Evolutionary conservation across 1,140 invertebrate genomes (phyloP).

Genomic region (Papilio polytes): DNA sequence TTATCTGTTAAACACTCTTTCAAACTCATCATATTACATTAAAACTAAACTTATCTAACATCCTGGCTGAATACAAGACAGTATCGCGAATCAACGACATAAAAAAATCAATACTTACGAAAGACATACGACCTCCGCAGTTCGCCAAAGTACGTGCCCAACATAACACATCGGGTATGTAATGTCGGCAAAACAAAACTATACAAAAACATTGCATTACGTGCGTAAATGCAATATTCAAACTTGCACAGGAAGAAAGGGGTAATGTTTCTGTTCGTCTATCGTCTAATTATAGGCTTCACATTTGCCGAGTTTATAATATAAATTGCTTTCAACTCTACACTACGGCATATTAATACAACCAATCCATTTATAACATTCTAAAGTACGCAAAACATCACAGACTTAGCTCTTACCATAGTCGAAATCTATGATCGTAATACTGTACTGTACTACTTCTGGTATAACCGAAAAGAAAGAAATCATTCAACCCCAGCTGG

Average conservation of each 20-base stretch:
- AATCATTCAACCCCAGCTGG: neutral
- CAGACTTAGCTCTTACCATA: neutral
- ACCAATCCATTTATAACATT: neutral
- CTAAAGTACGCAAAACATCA: neutral
- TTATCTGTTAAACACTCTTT: too few relatives aligned
- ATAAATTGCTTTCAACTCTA: slow-evolving; percentile 7
- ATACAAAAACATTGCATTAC: slow-evolving; percentile 27
- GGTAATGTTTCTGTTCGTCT: slow-evolving; percentile 19
- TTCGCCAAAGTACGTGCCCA: slow-evolving; percentile 7
- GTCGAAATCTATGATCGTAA: neutral
- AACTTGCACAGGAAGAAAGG: slow-evolving; percentile 27
- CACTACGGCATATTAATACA: neutral
- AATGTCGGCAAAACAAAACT: slow-evolving; percentile 17
- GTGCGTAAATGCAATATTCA: slow-evolving; percentile 33
- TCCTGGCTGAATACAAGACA: neutral
- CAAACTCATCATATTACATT: too few relatives aligned
- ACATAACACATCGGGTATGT: neutral
- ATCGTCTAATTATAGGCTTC: slow-evolving; percentile 17
- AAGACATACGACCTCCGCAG: slow-evolving; percentile 9
- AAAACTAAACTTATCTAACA: neutral
- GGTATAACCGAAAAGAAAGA: neutral
- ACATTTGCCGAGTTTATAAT: neutral
- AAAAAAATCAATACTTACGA: slow-evolving; percentile 15
- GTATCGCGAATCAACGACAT: neutral
- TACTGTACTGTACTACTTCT: neutral